Percentiles rank a stretch among this genome's conserved stretches.
Evolutionary conservation across 2,113 vertebrate species (phyloP).

Genomic region (Stictonetta naevosa): DNA sequence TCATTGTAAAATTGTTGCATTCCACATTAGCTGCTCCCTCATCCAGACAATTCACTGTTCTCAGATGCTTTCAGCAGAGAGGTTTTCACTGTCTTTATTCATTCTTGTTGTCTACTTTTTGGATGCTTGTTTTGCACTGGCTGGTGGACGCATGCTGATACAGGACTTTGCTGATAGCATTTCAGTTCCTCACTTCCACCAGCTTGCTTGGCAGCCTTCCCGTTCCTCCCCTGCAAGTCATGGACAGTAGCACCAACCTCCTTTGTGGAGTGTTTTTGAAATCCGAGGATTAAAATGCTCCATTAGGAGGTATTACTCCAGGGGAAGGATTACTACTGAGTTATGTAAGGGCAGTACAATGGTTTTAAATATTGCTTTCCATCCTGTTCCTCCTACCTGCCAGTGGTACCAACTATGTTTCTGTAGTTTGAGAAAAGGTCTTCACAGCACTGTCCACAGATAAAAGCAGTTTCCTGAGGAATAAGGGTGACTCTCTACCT

Average conservation of each 20-base stretch:
- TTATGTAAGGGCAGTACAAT: neutral
- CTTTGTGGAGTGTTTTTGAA: neutral
- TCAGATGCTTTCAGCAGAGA: neutral
- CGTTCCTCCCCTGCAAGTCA: neutral
- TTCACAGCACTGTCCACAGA: neutral
- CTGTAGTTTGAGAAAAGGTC: neutral
- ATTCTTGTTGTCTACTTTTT: neutral
- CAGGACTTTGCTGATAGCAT: neutral
- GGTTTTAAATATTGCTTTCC: neutral
- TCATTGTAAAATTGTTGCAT: neutral
- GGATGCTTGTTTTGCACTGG: fast-evolving
- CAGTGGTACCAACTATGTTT: neutral
- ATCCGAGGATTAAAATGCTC: neutral
- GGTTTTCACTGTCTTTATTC: neutral
- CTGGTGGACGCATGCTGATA: neutral
- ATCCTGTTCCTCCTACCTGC: neutral
- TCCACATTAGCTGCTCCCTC: fast-evolving
- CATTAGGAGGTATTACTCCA: neutral
- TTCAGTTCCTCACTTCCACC: neutral
- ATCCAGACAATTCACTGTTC: neutral
- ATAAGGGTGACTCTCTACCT: neutral
- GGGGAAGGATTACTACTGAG: neutral
- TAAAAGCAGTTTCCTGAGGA: neutral
- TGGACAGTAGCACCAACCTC: neutral
- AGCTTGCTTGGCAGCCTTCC: neutral